Evolutionary conservation across 2,113 vertebrate genomes (phyloP), one percentile per base, ranked within the genome.

Genomic region (Pseudolaguvia tuberculata): DNA sequence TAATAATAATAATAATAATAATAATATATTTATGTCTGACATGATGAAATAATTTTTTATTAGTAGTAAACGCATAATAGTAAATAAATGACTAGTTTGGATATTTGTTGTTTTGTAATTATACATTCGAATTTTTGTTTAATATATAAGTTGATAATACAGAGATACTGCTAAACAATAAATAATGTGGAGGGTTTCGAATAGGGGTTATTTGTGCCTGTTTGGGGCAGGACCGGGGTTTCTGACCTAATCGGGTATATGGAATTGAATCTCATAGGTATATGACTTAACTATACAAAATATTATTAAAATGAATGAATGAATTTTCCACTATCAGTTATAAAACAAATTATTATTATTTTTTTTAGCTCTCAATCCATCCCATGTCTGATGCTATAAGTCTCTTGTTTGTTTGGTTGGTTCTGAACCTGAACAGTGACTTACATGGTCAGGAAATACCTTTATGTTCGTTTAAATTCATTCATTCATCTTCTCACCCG

Each of bases 1-100:
- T 39, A 42, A 42, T 63, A 63, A 42, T 42, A 42, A 63, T 63
- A 42, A n/a, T 62, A n/a, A 62, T 62, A n/a, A 62, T n/a, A n/a
- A 62, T 18, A 61, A 14, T 0, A 18, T n/a, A 17, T 5, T 61
- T 20, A 12, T 45, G 35, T 45, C 15, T 63, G 20, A 63, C 11
- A 23, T 45, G 15, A 20, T 62, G 18, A n/a, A 5, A 35, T 31
- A 35, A 35, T 8, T 13, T 7, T 45, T 45, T 63, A 45, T 23
- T 45, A 23, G 14, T 15, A 23, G 5, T 17, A 48, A 42, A 42
- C 5, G 39, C 39, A 42, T 42, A 42, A 42, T 42, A 8, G 7
- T 45, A 21, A 65, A 13, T 14, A 25, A 2, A 63, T 31, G 12
- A 45, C 1, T 3, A 45, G 35, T 42, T 48, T 48, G 4, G 2